These are phyloP conservation scores for Hemitrygon akajei DNA, from an alignment of 2,797 vertebrate species.

Conservation along the genomic window DNA sequence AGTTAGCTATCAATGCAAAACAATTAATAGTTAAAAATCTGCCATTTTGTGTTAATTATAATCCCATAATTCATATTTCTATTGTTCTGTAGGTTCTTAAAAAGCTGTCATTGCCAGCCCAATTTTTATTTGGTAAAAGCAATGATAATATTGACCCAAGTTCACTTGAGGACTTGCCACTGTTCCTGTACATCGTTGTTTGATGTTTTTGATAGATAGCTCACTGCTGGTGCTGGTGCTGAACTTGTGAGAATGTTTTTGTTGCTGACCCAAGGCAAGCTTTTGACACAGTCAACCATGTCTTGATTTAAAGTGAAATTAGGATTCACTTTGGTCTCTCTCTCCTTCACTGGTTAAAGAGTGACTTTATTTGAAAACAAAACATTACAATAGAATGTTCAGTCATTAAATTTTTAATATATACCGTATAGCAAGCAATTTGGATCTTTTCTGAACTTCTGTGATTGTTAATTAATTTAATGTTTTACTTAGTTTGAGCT, in stretches of 20 bases:
- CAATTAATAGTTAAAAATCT: neutral
- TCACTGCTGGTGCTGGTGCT: neutral
- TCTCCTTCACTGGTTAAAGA: neutral
- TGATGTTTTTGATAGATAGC: constrained; percentile 31
- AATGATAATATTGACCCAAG: constrained; percentile 25
- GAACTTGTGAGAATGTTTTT: constrained; percentile 30
- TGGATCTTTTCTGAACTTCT: neutral
- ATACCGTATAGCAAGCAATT: too few relatives aligned
- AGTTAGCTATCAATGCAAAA: neutral
- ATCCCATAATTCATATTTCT: neutral
- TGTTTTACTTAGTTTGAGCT: neutral
- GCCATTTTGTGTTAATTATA: neutral
- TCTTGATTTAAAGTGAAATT: constrained; percentile 32
- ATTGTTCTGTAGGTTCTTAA: neutral
- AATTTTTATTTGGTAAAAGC: constrained; percentile 4
- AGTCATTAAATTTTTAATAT: neutral
- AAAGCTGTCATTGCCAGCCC: neutral
- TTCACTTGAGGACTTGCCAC: neutral
- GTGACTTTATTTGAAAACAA: neutral
- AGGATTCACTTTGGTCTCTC: neutral
- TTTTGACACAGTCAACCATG: constrained; percentile 15
- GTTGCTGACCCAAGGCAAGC: constrained; percentile 20
- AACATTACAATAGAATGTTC: neutral
- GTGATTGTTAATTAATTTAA: neutral
- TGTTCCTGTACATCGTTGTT: neutral